Conservation (phyloP, 2,888 invertebrate species). For the Leptopilina myrica region DNA sequence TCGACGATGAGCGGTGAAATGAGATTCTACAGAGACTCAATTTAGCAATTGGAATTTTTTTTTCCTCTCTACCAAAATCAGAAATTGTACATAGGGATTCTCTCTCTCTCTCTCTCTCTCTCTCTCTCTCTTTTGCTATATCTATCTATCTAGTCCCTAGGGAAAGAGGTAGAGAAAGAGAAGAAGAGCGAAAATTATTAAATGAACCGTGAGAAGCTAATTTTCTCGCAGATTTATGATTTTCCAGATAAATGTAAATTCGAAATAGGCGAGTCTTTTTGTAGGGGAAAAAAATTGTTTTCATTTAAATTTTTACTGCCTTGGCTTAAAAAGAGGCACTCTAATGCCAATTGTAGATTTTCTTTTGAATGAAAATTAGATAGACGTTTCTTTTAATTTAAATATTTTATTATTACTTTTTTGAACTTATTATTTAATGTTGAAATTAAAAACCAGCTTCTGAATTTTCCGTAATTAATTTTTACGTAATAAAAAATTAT, state of each 20-base stretch:
- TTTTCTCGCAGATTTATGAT: not conserved
- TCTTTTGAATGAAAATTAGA: too few species aligned
- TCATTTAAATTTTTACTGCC: not conserved
- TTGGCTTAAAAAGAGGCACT: not conserved
- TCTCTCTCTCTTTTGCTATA: too few species aligned
- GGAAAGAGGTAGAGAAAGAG: too few species aligned
- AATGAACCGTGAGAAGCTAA: slow-evolving; percentile 16
- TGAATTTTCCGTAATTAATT: too few species aligned
- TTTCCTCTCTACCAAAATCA: not conserved
- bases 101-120: too few species aligned
- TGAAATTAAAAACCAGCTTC: too few species aligned
- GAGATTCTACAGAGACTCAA: slow-evolving; percentile 32
- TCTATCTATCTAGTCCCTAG: too few species aligned
- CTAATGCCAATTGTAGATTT: not conserved
- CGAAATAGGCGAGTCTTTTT: too few species aligned
- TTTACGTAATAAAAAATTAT: too few species aligned
- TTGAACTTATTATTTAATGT: too few species aligned
- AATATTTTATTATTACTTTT: too few species aligned
- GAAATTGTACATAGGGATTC: not conserved
- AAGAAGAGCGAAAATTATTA: not conserved
- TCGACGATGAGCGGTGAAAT: slow-evolving; percentile 24
- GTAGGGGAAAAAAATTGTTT: slow-evolving; percentile 3
- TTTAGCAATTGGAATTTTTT: slow-evolving; percentile 32
- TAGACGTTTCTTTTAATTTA: too few species aligned
- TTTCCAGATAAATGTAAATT: slow-evolving; percentile 11